A percentile compares a stretch with the other conserved stretches of the same genome.
Evolutionary conservation across 2,888 invertebrate genomes (phyloP).

Genomic region (Troides aeacus): DNA sequence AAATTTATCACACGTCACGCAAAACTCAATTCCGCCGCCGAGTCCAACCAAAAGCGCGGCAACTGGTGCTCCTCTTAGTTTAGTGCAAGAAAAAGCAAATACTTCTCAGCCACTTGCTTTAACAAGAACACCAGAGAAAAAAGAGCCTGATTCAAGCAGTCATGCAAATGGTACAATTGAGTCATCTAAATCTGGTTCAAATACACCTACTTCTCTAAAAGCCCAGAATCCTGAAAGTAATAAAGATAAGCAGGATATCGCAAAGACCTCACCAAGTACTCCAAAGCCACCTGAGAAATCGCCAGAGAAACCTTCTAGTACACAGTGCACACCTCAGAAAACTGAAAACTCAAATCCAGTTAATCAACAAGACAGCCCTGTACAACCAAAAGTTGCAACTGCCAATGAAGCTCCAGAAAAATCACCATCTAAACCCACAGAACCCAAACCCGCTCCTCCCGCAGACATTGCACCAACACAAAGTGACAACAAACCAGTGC

Average conservation of each 20-base stretch:
- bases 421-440: slow-evolving; percentile 63
- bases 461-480: slow-evolving; percentile 68
- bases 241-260: slow-evolving; percentile 70
- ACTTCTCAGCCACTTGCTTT: slow-evolving; percentile 64
- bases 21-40: slow-evolving; percentile 60
- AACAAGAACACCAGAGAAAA: slow-evolving; percentile 73
- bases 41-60: slow-evolving; percentile 61
- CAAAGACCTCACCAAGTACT: slow-evolving; percentile 71
- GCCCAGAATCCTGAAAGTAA: slow-evolving; percentile 65
- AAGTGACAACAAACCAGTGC: slow-evolving; percentile 65
- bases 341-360: slow-evolving; percentile 50
- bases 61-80: slow-evolving; percentile 66
- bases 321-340: slow-evolving; percentile 62
- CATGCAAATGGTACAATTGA: slow-evolving; percentile 72
- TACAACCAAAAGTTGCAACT: slow-evolving; percentile 63
- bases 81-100: slow-evolving; percentile 66
- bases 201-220: slow-evolving; percentile 56
- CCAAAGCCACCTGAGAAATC: slow-evolving; percentile 69
- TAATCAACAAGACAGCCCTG: slow-evolving; percentile 50
- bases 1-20: slow-evolving; percentile 69
- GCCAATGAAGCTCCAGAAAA: slow-evolving; percentile 67
- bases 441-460: slow-evolving; percentile 60
- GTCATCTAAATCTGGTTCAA: slow-evolving; percentile 60
- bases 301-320: slow-evolving; percentile 41
- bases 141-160: slow-evolving; percentile 64